Percentiles rank a stretch among this genome's conserved stretches.
phyloP scores from a whole-genome alignment of 2,113 vertebrate genomes.

The Epinephelus moara region DNA sequence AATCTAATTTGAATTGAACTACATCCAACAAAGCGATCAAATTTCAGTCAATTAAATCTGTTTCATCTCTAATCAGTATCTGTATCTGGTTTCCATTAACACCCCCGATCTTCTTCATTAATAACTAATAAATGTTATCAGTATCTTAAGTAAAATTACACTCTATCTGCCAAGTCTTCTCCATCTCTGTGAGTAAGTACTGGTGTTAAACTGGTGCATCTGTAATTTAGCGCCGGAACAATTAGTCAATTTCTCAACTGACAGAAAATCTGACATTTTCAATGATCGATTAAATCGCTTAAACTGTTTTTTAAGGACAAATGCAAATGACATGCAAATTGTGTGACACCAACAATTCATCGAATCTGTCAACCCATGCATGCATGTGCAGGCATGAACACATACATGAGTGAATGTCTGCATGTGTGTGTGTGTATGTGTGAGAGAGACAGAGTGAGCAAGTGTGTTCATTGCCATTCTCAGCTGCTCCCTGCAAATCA shows the following conservation, averaged over 20 bases:
- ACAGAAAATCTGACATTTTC: not conserved
- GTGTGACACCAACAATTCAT: not conserved
- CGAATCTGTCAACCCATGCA: not conserved
- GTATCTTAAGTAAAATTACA: not conserved
- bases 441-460: constrained; percentile 13
- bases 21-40: constrained; percentile 51
- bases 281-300: not conserved
- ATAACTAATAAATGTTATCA: constrained; percentile 42
- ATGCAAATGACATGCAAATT: not conserved
- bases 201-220: constrained; percentile 6
- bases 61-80: constrained; percentile 60
- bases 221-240: not conserved
- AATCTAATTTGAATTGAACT: constrained; percentile 62
- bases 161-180: not conserved
- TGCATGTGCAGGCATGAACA: constrained; percentile 21
- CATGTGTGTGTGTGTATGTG: not conserved
- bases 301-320: not conserved
- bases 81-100: constrained; percentile 56
- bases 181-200: not conserved
- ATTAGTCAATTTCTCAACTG: not conserved
- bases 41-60: constrained; percentile 51
- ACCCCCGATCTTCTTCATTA: constrained; percentile 19
- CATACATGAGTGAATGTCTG: constrained; percentile 29
- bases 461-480: constrained; percentile 66
- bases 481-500: constrained; percentile 77